Conservation (phyloP, 2,797 vertebrate species). For the Siniperca obscura region DNA sequence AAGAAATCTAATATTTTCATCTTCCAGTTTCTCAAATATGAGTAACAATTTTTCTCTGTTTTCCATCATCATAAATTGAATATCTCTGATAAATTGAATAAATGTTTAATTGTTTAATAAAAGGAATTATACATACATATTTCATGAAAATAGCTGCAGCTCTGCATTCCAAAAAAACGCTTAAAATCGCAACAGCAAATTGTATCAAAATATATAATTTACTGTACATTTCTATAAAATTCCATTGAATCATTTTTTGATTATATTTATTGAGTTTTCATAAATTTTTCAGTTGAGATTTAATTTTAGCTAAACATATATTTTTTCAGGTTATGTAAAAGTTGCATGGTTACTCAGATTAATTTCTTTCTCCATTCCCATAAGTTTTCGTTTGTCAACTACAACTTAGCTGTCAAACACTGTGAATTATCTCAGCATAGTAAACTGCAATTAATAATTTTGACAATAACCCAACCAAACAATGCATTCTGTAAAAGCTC, state of each 20-base stretch:
- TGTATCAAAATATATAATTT: neutral
- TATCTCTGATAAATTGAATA: neutral
- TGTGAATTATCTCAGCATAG: constrained; percentile 34
- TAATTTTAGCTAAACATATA: neutral
- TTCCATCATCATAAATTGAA: neutral
- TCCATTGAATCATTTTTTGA: neutral
- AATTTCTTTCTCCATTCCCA: neutral
- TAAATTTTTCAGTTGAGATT: neutral
- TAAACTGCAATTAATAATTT: constrained; percentile 55
- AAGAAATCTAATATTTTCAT: no score
- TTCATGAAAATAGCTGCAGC: neutral
- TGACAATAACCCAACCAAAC: constrained; percentile 54
- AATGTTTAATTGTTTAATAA: neutral
- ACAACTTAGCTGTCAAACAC: constrained; percentile 31
- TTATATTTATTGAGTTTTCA: neutral
- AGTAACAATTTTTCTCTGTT: neutral
- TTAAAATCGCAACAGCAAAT: neutral
- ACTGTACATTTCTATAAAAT: neutral
- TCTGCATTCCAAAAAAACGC: neutral
- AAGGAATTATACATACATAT: neutral
- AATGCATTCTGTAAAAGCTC: constrained; percentile 45
- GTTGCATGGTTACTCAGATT: neutral
- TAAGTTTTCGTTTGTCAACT: constrained; percentile 6
- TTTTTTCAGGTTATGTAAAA: neutral
- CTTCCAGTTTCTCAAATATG: no score